Evolutionary conservation across 2,888 invertebrate genomes (phyloP).

Genomic region (Globia sparganii): DNA sequence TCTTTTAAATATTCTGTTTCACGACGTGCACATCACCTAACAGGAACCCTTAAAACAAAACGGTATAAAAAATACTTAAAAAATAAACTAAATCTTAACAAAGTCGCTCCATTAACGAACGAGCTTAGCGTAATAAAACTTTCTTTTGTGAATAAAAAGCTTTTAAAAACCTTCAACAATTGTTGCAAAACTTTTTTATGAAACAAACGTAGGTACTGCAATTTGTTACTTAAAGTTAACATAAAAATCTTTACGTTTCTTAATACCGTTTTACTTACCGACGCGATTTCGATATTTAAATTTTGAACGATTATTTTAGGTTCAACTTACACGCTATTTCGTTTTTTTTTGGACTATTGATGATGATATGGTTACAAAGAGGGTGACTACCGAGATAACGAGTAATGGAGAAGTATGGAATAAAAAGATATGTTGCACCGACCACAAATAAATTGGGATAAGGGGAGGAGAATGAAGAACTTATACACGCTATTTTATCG

Average conservation of each 20-base stretch:
- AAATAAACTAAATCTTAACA: slow-evolving; percentile 40
- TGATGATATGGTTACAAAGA: no score
- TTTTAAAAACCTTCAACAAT: slow-evolving; percentile 45
- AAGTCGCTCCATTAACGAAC: slow-evolving; percentile 40
- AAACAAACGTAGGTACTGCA: slow-evolving; percentile 25
- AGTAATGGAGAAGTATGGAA: no score
- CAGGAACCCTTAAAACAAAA: slow-evolving; percentile 26
- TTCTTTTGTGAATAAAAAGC: slow-evolving; percentile 60
- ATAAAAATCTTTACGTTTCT: slow-evolving; percentile 34
- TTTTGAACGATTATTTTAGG: background rate
- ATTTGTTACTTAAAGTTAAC: slow-evolving; percentile 11
- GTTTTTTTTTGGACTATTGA: no score
- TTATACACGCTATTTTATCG: background rate
- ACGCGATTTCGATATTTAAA: background rate
- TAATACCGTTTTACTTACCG: slow-evolving; percentile 36
- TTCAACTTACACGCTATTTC: background rate
- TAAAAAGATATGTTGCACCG: no score
- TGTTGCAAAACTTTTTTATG: slow-evolving; percentile 50
- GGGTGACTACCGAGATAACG: no score
- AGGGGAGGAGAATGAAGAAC: no score
- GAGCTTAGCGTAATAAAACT: slow-evolving; percentile 63
- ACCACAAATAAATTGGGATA: no score
- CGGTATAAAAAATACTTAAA: slow-evolving; percentile 13
- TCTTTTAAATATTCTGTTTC: background rate
- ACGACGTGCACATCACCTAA: slow-evolving; percentile 10